Conservation (phyloP, 1,140 invertebrate species). For the Atopsyche davidsoni region DNA sequence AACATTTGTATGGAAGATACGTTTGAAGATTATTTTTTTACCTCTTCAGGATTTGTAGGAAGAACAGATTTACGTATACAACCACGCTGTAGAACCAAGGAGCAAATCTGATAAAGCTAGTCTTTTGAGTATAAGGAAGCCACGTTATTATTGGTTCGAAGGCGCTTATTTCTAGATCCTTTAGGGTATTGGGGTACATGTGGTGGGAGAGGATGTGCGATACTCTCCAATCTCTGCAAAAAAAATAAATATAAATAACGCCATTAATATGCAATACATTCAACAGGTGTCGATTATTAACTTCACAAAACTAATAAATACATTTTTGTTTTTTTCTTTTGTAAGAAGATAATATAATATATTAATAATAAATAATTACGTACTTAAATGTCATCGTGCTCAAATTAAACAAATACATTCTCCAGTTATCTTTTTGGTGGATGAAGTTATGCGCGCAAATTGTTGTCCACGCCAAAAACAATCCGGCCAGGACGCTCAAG, state of each 20-base stretch:
- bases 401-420: constrained; percentile 77
- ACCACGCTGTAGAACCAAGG: neutral
- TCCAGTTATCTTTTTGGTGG: constrained; percentile 71
- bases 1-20: neutral
- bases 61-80: no score
- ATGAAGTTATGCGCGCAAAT: constrained; percentile 75
- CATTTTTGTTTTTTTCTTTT: no score
- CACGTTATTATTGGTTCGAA: constrained; percentile 54
- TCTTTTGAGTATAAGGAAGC: constrained; percentile 1
- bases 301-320: no score
- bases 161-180: constrained; percentile 66
- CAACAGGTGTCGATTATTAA: no score
- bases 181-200: constrained; percentile 71
- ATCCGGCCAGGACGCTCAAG: constrained; percentile 2
- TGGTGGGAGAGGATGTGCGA: constrained; percentile 75
- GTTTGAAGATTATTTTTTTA: no score
- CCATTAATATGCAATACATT: no score
- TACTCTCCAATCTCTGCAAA: constrained; percentile 66
- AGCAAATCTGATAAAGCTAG: neutral
- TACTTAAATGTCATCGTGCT: constrained; percentile 57
- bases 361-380: constrained; percentile 21
- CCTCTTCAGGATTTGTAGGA: no score
- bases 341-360: no score
- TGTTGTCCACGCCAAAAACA: constrained; percentile 51
- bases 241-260: neutral